Evolutionary conservation across 1,140 invertebrate species (phyloP), one percentile per base, ranked within the genome.

Genomic region (Sycobia sp.): DNA sequence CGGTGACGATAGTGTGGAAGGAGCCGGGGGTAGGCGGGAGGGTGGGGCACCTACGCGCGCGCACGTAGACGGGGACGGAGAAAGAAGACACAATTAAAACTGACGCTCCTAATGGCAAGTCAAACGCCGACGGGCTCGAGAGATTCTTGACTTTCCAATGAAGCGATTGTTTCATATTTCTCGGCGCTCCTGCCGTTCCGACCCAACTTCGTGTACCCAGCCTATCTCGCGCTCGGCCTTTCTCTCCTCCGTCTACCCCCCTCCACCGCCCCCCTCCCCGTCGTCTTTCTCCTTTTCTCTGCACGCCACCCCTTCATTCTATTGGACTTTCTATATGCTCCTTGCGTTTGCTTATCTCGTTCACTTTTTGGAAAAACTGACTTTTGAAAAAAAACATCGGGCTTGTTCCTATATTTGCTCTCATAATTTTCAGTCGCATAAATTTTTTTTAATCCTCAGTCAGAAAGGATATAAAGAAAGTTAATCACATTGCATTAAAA

Each of bases 71-170:
- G 25, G 23, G 32, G 63, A 51, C 58, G 62, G 51, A 66, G 68
- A 70, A 69, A 68, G 73, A 75, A 76, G 77, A 75, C 78, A 81
- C 79, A 81, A 82, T 81, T 82, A 82, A 82, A 82, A 81, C 79
- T 81, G 79, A 81, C 78, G 79, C 77, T 80, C 72, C 79, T 82
- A 81, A 82, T 82, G 80, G 79, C 80, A 80, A 81, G 80, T 82
- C 80, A 81, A 81, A 82, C 80, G 78, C 77, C 77, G 76, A 78
- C 78, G 75, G 73, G 75, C 78, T 80, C 75, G 71, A 81, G 78
- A 78, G 79, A 80, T 80, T 80, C 78, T 81, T 79, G 79, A 81
- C 78, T 81, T 81, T 81, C 80, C 79, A 82, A 82, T 80, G 80
- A 81, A 80, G 77, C 80, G 80, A 82, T 82, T 82, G 80, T 82